Evolutionary conservation across 2,888 invertebrate genomes (phyloP), one percentile per base, ranked within the genome.

Genomic region (Heliconius charithonia): DNA sequence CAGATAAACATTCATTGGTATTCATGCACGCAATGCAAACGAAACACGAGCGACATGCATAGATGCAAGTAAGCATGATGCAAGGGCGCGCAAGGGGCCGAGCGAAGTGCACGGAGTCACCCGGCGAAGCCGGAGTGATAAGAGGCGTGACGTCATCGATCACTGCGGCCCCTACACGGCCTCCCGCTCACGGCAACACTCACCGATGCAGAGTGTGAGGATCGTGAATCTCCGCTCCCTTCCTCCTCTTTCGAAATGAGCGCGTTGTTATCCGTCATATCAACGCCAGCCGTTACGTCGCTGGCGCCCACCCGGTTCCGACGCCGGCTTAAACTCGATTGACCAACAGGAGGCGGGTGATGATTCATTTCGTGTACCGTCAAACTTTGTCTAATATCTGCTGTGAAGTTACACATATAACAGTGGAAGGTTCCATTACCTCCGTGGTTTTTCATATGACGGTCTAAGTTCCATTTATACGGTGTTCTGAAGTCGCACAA

Each of bases 401-500:
- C 98, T 19, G 98, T 97, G 90, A 98, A 98, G 91, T 98, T 98
- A 91, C 98, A 98, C 84, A 97, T 97, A 66, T 97, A 96, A 91
- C 98, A 98, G 87, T 97, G 96, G 92, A 97, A 98, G 82, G 97
- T 97, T n/a, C 98, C 98, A 77, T 95, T 96, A 4, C 98, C 98
- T 82, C 97, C 97, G 93, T 98, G 98, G 90, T 98, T 98, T 92
- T 98, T 97, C 96, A 98, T 97, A 90, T 99, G 99, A 12, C 99
- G 96, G 89, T 99, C 99, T 91, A 98, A 95, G 93, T 99, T 99
- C 97, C 98, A 98, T 91, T 97, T 97, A 95, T 98, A 98, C 32
- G 98, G 98, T 27, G 98, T 98, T 82, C 97, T 97, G 90, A 99
- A 99, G 88, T 98, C 98, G 92, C 99, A 99, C 90, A 98, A 97